phyloP scores from a whole-genome alignment of 2,113 vertebrate species.

The Chrysochloris asiatica region DNA sequence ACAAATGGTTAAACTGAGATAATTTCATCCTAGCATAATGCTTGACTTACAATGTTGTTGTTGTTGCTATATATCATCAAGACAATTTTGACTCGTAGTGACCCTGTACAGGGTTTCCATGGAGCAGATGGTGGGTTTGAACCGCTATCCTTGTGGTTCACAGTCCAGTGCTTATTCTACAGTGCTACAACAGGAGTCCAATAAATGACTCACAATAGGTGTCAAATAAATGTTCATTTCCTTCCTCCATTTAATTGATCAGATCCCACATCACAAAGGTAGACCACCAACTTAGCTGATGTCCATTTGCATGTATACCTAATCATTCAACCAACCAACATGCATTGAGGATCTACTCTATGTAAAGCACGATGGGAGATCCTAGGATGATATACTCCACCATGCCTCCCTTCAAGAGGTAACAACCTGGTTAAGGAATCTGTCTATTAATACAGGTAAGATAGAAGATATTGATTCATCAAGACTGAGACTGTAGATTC shows the following conservation, averaged over 20 bases:
- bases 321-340: not conserved
- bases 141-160: too few relatives aligned
- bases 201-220: not conserved
- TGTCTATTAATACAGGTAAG: not conserved
- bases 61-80: too few relatives aligned
- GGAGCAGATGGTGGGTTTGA: too few relatives aligned
- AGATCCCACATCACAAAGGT: not conserved
- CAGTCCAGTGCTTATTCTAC: too few relatives aligned
- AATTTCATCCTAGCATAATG: not conserved
- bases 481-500: not conserved
- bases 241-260: not conserved
- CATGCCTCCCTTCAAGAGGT: too few relatives aligned
- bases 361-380: rapidly evolving
- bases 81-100: too few relatives aligned
- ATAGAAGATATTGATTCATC: not conserved
- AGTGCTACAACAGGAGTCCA: too few relatives aligned
- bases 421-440: not conserved
- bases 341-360: not conserved
- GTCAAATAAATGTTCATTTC: not conserved
- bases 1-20: not conserved
- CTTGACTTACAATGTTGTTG: too few relatives aligned
- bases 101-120: too few relatives aligned
- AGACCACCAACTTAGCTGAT: not conserved
- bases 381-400: rapidly evolving
- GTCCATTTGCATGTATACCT: not conserved